Evolutionary conservation across 2,888 invertebrate species (phyloP).

Genomic region (Drosophila monieri): DNA sequence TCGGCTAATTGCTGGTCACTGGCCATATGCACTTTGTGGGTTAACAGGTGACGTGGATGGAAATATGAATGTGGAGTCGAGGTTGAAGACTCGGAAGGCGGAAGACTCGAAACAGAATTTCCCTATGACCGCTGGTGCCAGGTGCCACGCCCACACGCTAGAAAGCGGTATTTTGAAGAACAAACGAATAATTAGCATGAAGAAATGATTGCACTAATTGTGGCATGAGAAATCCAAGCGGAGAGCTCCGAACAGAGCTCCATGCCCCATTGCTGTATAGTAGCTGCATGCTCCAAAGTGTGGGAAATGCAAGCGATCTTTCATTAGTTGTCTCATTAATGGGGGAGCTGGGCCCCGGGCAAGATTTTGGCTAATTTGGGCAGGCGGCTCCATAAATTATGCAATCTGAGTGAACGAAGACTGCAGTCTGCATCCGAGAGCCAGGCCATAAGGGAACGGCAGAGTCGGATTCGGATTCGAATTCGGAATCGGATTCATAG

Average conservation of each 20-base stretch:
- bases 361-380: constrained; percentile 70
- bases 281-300: constrained; percentile 34
- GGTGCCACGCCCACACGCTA: constrained; percentile 48
- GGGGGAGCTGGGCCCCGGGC: constrained; percentile 35
- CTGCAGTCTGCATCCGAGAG: background rate
- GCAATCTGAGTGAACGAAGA: constrained; percentile 51
- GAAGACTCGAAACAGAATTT: constrained; percentile 38
- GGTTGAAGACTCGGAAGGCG: background rate
- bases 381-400: constrained; percentile 63
- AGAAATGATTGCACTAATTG: constrained; percentile 71
- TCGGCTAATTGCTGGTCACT: constrained; percentile 73
- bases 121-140: constrained; percentile 66
- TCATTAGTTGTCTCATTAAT: constrained; percentile 64
- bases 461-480: background rate
- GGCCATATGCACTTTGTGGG: constrained; percentile 59
- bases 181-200: constrained; percentile 69
- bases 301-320: constrained; percentile 66
- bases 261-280: background rate
- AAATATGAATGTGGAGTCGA: constrained; percentile 37
- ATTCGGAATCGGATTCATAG: background rate
- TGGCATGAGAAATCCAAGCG: constrained; percentile 57
- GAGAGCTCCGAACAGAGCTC: background rate
- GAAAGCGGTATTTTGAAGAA: constrained; percentile 51
- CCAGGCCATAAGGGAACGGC: constrained; percentile 5
- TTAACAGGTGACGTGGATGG: constrained; percentile 68